Evolutionary conservation across 2,888 invertebrate genomes (phyloP).

Genomic region (Dynastes maya): DNA sequence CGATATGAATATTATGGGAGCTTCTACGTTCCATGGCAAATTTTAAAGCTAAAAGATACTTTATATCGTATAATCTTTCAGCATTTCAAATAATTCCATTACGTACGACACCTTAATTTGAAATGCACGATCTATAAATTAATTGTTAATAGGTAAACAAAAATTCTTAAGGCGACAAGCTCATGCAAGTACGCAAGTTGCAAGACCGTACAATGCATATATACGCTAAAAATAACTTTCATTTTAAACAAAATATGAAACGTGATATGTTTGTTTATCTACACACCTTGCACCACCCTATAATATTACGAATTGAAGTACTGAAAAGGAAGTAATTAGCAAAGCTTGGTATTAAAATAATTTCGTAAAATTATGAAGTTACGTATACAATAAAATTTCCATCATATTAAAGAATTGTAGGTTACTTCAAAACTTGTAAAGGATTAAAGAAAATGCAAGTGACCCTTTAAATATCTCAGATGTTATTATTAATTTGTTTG

Average conservation of each 20-base stretch:
- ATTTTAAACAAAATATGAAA: constrained; percentile 45
- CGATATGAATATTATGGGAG: not conserved
- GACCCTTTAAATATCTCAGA: no score
- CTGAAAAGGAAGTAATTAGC: not conserved
- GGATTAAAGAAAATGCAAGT: no score
- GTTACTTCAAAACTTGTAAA: no score
- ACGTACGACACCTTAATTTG: no score
- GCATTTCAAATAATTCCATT: no score
- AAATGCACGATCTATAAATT: no score
- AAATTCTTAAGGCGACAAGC: not conserved
- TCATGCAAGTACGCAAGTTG: constrained; percentile 4
- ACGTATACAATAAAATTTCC: no score
- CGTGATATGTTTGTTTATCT: constrained; percentile 44
- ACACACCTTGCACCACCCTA: constrained; percentile 34
- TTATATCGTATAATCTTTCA: no score
- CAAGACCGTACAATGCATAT: constrained; percentile 14
- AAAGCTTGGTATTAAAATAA: constrained; percentile 8
- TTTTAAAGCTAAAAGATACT: not conserved
- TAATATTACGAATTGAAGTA: constrained; percentile 14
- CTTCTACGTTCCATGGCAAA: no score
- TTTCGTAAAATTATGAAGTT: not conserved
- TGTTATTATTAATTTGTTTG: constrained; percentile 42
- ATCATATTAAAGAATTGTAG: no score
- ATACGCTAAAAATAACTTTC: constrained; percentile 36
- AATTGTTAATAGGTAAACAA: no score